These are phyloP conservation scores for Lates calcarifer DNA, from an alignment of 2,113 vertebrate species.

Conservation along the genomic window DNA sequence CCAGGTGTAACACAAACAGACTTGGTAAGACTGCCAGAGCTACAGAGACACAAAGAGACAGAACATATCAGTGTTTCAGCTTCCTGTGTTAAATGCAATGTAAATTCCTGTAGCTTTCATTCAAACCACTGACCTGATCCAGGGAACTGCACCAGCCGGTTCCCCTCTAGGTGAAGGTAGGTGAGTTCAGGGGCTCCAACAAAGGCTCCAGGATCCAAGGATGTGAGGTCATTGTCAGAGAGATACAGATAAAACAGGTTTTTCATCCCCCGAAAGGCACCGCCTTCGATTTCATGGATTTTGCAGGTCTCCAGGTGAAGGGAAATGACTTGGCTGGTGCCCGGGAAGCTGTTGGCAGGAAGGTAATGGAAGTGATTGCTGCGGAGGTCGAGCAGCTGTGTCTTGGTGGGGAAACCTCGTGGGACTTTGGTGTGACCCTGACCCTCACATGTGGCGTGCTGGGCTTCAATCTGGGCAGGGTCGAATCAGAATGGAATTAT, in stretches of 20 bases:
- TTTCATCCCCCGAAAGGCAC: slow-evolving; percentile 87
- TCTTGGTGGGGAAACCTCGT: slow-evolving; percentile 85
- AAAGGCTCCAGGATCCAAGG: slow-evolving; percentile 81
- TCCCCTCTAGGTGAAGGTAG: slow-evolving; percentile 91
- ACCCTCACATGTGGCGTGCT: slow-evolving; percentile 86
- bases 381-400: slow-evolving; percentile 88
- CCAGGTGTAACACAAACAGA: slow-evolving; percentile 91
- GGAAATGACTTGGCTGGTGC: slow-evolving; percentile 85
- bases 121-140: slow-evolving; percentile 65
- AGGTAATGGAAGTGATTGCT: slow-evolving; percentile 86
- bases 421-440: slow-evolving; percentile 85
- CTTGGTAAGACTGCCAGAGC: slow-evolving; percentile 83
- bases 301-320: slow-evolving; percentile 90
- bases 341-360: slow-evolving; percentile 83
- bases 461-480: slow-evolving; percentile 70
- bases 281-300: slow-evolving; percentile 79
- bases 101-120: background rate
- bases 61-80: background rate
- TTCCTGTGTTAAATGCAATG: background rate
- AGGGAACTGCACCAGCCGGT: slow-evolving; percentile 85
- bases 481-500: background rate
- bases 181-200: slow-evolving; percentile 83
- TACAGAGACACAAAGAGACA: slow-evolving; percentile 23
- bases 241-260: slow-evolving; percentile 93
- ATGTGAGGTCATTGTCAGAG: slow-evolving; percentile 87